phyloP scores from a whole-genome alignment of 2,113 vertebrate species.

The Cololabis saira region DNA sequence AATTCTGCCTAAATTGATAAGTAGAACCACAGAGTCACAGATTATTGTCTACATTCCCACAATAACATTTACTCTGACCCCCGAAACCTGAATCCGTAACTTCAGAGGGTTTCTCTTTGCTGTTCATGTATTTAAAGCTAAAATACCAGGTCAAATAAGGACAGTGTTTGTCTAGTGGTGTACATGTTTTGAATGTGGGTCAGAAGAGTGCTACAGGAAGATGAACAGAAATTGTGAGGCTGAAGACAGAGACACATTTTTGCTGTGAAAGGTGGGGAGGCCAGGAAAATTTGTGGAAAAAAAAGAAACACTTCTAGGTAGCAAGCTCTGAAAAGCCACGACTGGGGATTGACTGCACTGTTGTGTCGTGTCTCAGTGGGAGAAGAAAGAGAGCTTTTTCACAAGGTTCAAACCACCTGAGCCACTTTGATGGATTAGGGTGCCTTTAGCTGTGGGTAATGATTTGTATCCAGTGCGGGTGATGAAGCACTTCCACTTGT shows the following conservation, averaged over 20 bases:
- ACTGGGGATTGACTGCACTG: constrained; percentile 13
- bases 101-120: no score
- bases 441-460: constrained; percentile 43
- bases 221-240: neutral
- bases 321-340: constrained; percentile 40
- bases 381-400: constrained; percentile 22
- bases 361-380: constrained; percentile 36
- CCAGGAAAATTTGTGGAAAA: neutral
- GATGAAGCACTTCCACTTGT: constrained; percentile 32
- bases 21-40: no score
- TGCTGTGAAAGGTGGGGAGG: neutral
- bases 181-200: no score
- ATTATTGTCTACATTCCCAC: no score
- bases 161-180: no score
- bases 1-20: no score
- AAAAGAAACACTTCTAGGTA: neutral
- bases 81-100: no score
- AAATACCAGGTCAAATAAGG: no score
- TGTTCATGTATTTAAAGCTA: no score
- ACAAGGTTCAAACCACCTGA: constrained; percentile 26
- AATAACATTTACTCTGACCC: no score
- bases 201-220: no score
- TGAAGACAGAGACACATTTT: neutral
- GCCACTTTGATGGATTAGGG: constrained; percentile 42
- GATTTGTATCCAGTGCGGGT: constrained; percentile 54